Percentiles rank a stretch among this genome's conserved stretches.
These are phyloP conservation scores for Microcebus murinus DNA, from an alignment of 2,113 vertebrate species.

Conservation along the genomic window DNA sequence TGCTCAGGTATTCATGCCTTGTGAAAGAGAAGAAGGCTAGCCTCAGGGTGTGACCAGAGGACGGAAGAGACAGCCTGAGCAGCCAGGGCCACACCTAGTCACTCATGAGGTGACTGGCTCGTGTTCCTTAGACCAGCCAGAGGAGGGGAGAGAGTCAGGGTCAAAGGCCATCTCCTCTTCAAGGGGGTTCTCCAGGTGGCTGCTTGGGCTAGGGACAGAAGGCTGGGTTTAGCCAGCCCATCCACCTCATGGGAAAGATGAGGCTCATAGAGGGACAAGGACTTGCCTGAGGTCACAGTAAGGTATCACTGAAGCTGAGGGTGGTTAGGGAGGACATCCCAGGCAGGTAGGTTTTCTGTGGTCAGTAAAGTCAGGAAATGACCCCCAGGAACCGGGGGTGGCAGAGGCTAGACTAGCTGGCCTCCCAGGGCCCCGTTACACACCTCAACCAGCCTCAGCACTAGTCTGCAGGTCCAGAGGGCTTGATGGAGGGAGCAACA, in stretches of 20 bases:
- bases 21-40: not conserved
- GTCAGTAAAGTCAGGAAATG: conserved; percentile 31
- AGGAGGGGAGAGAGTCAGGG: not conserved
- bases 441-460: not conserved
- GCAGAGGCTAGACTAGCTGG: not conserved
- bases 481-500: not conserved
- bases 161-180: not conserved
- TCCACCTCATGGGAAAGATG: not conserved
- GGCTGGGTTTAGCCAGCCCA: not conserved
- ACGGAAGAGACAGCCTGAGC: not conserved
- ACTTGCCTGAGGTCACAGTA: not conserved
- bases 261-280: not conserved
- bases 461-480: not conserved
- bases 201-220: not conserved
- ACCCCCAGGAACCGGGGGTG: not conserved
- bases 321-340: not conserved
- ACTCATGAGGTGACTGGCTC: not conserved
- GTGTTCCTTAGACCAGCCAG: not conserved
- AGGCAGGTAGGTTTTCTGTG: not conserved
- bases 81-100: not conserved
- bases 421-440: not conserved
- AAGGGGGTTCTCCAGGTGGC: not conserved
- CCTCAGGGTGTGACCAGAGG: not conserved
- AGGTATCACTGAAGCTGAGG: not conserved
- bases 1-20: not conserved